Evolutionary conservation across 2,888 invertebrate genomes (phyloP).

Genomic region (Melinaea menophilus): DNA sequence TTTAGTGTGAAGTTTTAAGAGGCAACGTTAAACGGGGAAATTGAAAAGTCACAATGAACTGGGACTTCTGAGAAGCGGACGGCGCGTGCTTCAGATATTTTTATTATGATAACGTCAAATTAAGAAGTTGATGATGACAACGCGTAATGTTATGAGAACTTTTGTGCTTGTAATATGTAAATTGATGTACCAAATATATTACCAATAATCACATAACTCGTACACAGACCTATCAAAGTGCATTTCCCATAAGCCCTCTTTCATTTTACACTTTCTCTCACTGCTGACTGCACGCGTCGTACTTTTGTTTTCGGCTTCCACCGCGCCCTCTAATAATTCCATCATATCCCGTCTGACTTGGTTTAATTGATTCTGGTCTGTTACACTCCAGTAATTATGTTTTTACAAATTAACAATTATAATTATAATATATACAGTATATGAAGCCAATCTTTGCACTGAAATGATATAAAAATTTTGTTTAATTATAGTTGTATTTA

Average conservation of each 20-base stretch:
- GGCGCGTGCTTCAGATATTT: too few species aligned
- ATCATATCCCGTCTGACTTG: conserved; percentile 5
- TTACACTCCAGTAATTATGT: not conserved
- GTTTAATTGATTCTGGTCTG: conserved; percentile 5
- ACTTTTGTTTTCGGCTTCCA: conserved; percentile 6
- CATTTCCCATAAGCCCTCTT: not conserved
- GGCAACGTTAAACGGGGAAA: not conserved
- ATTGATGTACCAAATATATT: too few species aligned
- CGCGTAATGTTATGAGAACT: too few species aligned
- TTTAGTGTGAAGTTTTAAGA: conserved; percentile 3
- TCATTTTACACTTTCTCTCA: not conserved
- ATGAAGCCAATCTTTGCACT: not conserved
- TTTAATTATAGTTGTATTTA: too few species aligned
- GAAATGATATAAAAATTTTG: not conserved
- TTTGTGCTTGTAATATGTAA: too few species aligned
- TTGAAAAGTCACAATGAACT: too few species aligned
- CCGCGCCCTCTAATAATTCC: conserved; percentile 2
- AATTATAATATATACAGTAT: not conserved
- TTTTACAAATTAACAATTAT: not conserved
- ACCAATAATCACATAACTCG: too few species aligned
- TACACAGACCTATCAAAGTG: not conserved
- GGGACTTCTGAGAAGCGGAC: too few species aligned
- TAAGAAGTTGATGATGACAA: too few species aligned
- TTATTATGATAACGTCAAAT: too few species aligned
- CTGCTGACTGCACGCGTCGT: conserved; percentile 3